Evolutionary conservation across 1,140 invertebrate species (phyloP), one percentile per base, ranked within the genome.

Genomic region (Pteromalus puparum): DNA sequence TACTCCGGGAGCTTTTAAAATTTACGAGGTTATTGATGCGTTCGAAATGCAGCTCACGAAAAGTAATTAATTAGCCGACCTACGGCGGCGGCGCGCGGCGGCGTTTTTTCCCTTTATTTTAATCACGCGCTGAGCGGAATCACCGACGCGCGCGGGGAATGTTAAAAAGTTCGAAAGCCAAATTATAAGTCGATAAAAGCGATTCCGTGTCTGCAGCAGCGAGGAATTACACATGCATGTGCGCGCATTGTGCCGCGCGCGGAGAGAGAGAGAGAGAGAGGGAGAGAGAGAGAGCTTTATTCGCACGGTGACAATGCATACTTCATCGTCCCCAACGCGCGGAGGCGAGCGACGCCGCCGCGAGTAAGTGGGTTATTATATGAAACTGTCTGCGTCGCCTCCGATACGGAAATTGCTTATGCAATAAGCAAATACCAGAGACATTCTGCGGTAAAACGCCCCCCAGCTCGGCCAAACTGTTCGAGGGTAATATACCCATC

Each of bases 391-490:
- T 91, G 89, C 88, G 88, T 86, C 86, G 85, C 87, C 87, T 89
- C 87, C 90, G 90, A 90, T 87, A 87, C 89, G 90, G 90, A 91
- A 91, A 92, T 91, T 91, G 91, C 91, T 92, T 90, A 91, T 92
- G 90, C 90, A 92, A 91, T 92, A 91, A 91, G 90, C 89, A 91
- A 92, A 92, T 91, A 90, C 88, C 87, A 90, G 88, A 89, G 89
- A 90, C 87, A 86, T 88, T 88, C 86, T 87, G 88, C 82, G 87
- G 84, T 86, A 87, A 87, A 88, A 88, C 85, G 68, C 86, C 72
- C 82, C 83, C 76, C 87, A 89, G 81, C 85, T 82, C 83, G 46
- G 26, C 75, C 75, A 72, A 61, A 77, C 53, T 77, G 24, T 82
- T 61, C 53, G n/a, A 83, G 46, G 10, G 24, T 83, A 83, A 77